These are phyloP conservation scores for Magallana ariakensis DNA, from an alignment of 1,140 invertebrate genomes.

Conservation along the genomic window DNA sequence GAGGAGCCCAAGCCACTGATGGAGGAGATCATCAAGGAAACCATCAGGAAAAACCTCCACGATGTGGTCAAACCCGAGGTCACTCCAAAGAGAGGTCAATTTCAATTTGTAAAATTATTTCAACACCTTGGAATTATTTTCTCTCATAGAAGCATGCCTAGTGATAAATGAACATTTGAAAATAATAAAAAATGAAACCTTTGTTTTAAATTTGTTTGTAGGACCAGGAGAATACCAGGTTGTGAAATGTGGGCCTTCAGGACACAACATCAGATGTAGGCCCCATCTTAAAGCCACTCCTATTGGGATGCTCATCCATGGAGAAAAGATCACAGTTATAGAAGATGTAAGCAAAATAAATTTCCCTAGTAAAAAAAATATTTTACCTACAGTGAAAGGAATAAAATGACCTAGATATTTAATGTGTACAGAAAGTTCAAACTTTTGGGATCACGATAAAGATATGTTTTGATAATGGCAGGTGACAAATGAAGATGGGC, in stretches of 20 bases:
- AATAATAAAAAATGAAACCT: too few relatives aligned
- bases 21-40: conserved; percentile 74
- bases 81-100: conserved; percentile 58
- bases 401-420: too few relatives aligned
- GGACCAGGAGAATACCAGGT: conserved; percentile 84
- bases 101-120: too few relatives aligned
- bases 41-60: conserved; percentile 67
- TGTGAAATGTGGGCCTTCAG: conserved; percentile 89
- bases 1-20: conserved; percentile 83
- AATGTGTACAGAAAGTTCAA: too few relatives aligned
- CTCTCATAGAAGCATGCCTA: too few relatives aligned
- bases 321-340: conserved; percentile 85
- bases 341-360: conserved; percentile 83
- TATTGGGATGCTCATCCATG: conserved; percentile 88
- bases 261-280: conserved; percentile 88
- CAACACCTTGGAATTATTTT: too few relatives aligned
- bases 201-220: conserved; percentile 13
- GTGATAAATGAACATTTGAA: too few relatives aligned
- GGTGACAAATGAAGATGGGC: conserved; percentile 96
- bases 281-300: conserved; percentile 88
- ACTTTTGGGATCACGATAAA: too few relatives aligned
- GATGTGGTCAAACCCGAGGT: conserved; percentile 63
- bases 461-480: conserved; percentile 74
- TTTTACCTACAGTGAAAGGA: too few relatives aligned
- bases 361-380: background rate